Conservation (phyloP, 2,888 invertebrate genomes). For the Sphaerophoria rueppellii region DNA sequence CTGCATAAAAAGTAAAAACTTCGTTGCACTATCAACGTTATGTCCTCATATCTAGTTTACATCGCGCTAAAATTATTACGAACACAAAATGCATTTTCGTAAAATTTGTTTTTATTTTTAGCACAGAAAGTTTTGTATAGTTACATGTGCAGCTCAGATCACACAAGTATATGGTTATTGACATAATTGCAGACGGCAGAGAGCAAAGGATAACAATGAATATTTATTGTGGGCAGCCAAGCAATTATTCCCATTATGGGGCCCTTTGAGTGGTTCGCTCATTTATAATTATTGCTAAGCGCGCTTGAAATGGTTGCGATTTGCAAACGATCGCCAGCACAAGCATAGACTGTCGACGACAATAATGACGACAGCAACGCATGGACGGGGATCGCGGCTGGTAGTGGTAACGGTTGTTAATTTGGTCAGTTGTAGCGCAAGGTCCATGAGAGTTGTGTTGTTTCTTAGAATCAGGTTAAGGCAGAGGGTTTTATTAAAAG, state of each 20-base stretch:
- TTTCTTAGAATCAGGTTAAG: no score
- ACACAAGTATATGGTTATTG: slow-evolving; percentile 75
- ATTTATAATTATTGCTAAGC: slow-evolving; percentile 64
- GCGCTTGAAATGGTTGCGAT: slow-evolving; percentile 58
- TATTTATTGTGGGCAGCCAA: slow-evolving; percentile 74
- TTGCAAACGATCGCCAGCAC: slow-evolving; percentile 37
- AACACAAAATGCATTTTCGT: slow-evolving; percentile 40
- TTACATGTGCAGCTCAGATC: slow-evolving; percentile 33
- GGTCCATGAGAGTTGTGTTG: no score
- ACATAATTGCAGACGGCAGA: slow-evolving; percentile 77
- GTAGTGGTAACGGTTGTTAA: no score
- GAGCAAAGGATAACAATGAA: slow-evolving; percentile 74
- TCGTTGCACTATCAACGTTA: slow-evolving; percentile 17
- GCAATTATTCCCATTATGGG: slow-evolving; percentile 71
- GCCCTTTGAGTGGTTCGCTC: slow-evolving; percentile 61
- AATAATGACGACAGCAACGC: neutral
- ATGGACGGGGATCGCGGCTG: neutral
- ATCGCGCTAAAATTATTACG: slow-evolving; percentile 52
- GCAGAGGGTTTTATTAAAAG: no score
- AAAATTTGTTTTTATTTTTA: slow-evolving; percentile 36
- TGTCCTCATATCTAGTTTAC: slow-evolving; percentile 61
- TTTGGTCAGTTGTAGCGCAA: no score
- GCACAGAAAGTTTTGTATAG: slow-evolving; percentile 32
- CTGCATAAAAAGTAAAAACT: slow-evolving; percentile 42
- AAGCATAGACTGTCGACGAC: neutral